phyloP scores from a whole-genome alignment of 2,113 vertebrate genomes.

The Lagenorhynchus albirostris region DNA sequence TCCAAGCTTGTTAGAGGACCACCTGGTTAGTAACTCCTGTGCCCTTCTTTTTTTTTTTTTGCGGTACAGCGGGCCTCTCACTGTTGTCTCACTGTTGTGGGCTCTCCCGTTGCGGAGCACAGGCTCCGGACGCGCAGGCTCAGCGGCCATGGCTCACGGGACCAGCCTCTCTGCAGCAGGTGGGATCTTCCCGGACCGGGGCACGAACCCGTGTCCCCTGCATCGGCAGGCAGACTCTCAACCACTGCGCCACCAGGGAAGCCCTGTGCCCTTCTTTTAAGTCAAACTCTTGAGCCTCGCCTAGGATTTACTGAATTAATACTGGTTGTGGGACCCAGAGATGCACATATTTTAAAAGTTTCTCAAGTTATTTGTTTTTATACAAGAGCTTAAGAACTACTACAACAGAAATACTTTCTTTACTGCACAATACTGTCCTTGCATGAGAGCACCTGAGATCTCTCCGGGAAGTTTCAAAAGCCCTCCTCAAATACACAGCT shows the following conservation, averaged over 20 bases:
- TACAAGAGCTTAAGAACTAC: background rate
- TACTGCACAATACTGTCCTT: background rate
- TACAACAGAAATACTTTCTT: background rate
- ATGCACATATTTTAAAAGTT: background rate
- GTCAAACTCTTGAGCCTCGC: background rate
- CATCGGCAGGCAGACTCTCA: no score
- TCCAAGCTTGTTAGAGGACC: background rate
- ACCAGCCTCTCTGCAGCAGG: rapidly evolving
- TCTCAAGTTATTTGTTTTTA: background rate
- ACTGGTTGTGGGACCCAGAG: background rate
- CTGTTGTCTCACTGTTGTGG: no score
- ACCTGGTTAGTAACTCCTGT: background rate
- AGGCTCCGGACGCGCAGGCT: no score
- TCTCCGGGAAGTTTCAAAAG: background rate
- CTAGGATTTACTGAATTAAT: background rate
- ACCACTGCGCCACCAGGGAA: no score
- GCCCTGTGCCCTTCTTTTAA: background rate
- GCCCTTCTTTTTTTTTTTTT: background rate
- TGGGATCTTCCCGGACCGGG: no score
- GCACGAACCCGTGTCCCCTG: no score
- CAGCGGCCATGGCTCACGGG: no score
- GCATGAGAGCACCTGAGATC: background rate
- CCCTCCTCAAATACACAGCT: background rate
- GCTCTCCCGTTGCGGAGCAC: no score
- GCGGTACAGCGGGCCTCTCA: no score